Evolutionary conservation across 2,797 vertebrate genomes (phyloP).

Genomic region (Oreochromis grahami): DNA sequence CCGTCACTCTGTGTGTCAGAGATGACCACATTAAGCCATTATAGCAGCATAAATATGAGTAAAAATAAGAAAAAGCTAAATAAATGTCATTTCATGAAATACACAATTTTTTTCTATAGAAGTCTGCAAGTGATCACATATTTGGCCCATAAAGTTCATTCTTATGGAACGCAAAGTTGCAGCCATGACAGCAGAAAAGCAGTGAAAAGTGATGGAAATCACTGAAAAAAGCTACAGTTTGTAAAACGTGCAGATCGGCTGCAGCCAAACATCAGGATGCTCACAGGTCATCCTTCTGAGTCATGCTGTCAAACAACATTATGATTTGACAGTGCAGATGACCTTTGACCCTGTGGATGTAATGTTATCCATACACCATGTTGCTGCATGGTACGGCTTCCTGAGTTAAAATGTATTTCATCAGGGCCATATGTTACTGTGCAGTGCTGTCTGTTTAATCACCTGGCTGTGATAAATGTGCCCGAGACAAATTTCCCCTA

Average conservation of each 20-base stretch:
- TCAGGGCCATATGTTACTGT: background rate
- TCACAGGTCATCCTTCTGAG: background rate
- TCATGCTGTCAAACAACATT: background rate
- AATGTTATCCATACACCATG: background rate
- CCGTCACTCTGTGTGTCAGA: background rate
- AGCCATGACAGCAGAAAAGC: background rate
- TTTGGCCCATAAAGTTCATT: background rate
- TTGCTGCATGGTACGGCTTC: background rate
- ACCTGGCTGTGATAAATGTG: background rate
- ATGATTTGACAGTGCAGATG: background rate
- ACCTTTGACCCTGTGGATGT: background rate
- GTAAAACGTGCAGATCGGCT: background rate
- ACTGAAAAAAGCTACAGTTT: background rate
- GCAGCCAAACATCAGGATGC: background rate
- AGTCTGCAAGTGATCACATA: background rate
- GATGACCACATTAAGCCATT: rapidly evolving
- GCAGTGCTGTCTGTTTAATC: background rate
- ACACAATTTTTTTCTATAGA: background rate
- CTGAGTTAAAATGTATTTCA: background rate
- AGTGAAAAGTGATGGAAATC: background rate
- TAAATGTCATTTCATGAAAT: background rate
- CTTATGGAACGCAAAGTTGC: background rate
- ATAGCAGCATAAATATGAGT: background rate
- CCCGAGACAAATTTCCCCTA: rapidly evolving
- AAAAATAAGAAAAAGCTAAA: rapidly evolving